Conservation (phyloP, 2,888 invertebrate species). For the Protonemura montana region DNA sequence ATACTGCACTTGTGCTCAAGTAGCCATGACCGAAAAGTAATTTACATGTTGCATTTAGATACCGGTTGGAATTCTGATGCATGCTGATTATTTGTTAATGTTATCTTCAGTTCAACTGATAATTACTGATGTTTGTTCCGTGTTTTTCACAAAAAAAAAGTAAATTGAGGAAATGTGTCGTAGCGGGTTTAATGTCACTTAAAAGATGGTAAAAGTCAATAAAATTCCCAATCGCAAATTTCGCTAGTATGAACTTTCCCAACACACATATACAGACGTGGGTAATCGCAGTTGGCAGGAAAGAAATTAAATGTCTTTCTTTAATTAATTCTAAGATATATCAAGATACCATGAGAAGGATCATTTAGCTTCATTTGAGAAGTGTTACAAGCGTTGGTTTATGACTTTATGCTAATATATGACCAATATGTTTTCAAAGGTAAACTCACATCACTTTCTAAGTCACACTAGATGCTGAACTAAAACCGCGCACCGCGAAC, state of each 20-base stretch:
- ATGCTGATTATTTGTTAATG: too few species aligned
- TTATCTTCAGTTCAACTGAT: too few species aligned
- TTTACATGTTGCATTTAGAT: neutral
- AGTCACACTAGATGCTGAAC: neutral
- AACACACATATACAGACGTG: too few species aligned
- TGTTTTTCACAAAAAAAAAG: too few species aligned
- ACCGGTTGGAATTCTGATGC: neutral
- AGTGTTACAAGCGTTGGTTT: slow-evolving; percentile 7
- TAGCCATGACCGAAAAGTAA: neutral
- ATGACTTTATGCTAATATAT: neutral
- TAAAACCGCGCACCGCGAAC: neutral
- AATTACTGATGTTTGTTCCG: too few species aligned
- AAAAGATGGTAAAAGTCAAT: too few species aligned
- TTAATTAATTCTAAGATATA: neutral
- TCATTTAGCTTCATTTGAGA: neutral
- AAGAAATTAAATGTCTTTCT: neutral
- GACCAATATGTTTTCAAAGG: neutral
- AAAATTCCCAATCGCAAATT: too few species aligned
- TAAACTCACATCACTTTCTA: neutral
- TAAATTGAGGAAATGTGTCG: too few species aligned
- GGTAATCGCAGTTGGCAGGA: too few species aligned
- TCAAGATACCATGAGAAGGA: neutral
- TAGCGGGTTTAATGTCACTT: too few species aligned
- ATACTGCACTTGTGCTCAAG: neutral
- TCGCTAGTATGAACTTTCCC: neutral